Evolutionary conservation across 2,113 vertebrate species (phyloP), one percentile per base, ranked within the genome.

Genomic region (Phyllopteryx taeniolatus): DNA sequence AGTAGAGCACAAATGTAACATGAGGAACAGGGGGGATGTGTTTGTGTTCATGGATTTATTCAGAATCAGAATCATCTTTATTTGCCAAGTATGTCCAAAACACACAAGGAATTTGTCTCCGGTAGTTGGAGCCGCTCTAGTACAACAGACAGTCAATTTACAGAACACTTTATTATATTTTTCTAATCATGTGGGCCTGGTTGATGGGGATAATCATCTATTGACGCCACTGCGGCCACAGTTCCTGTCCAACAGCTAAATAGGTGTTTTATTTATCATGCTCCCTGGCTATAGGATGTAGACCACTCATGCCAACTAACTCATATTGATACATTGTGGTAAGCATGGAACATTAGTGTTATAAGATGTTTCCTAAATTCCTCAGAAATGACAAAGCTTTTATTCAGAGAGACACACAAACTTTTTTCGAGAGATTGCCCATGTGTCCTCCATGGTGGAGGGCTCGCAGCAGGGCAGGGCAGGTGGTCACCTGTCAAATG

Each of bases 401-500:
- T 9, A 22, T 2, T 53, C 8, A n/a, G 20, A 54, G 8, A 2
- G 53, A 22, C 1, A 51, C 20, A n/a, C 2, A 56, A 56, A 56
- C 53, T 56, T 56, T 56, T 54, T 56, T 3, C 1, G 6, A 51
- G 17, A 20, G 17, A 22, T 56, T 56, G 20, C 53, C 53, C 9
- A 0, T 10, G 53, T 54, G 53, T 20, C 53, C 53, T 22, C 20
- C 53, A 22, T 12, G 20, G 20, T 56, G 11, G 19, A 59, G 63
- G 35, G 49, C 67, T 47, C 54, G 46, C 53, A 67, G 13, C 19
- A 15, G 54, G 56, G 35, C 39, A 62, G 47, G 44, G 31, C 61
- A 78, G 68, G 68, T 74, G 42, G 57, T 3, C 56, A 53, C 47
- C 67, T 79, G 35, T 33, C 67, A 12, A n/a, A 15, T 76, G 53